Evolutionary conservation across 2,888 invertebrate genomes (phyloP), one percentile per base, ranked within the genome.

Genomic region (Hyposoter dolosus): DNA sequence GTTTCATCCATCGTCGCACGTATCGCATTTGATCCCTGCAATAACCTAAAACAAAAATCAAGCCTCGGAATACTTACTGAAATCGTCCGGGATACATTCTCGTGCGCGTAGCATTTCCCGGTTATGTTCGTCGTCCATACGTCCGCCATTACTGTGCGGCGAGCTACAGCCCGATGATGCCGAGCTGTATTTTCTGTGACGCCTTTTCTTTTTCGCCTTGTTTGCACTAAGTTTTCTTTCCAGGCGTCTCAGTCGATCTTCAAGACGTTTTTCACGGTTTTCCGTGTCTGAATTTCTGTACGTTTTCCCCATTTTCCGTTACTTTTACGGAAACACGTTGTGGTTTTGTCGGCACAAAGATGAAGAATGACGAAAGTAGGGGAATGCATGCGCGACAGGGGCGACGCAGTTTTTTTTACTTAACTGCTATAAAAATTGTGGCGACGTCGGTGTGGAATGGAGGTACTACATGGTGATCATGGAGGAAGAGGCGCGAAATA

Each of bases 271-370:
- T 74, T 65, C 66, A 53, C 40, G 53, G 53, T 72, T 72, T 56
- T 74, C 65, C 71, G 71, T 80, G 47, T 72, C 63, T 35, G 71
- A 80, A 47, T 72, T 40, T 72, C 63, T 80, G 19, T 65, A 40
- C 23, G 66, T 72, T 81, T 81, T 74, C 4, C 50, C 80, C 79
- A 81, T 81, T 81, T 53, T 72, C n/a, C 79, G 79, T 63, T 15
- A 71, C 28, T 79, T 71, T 71, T 23, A 32, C 40, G 53, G 63
- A 72, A 72, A 50, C 28, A 74, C 74, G 72, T 43, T 72, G 65
- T 81, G 66, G 72, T 53, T 81, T 53, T 81, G 72, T 74, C 53
- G 80, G 80, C 80, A 81, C 72, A 74, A 74, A 72, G 65, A 72
- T 81, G 72, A 74, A 72, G 80, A 81, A 81, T 81, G 72, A 56